These are phyloP conservation scores for Plagodis pulveraria DNA, from an alignment of 2,888 invertebrate species.

Conservation along the genomic window DNA sequence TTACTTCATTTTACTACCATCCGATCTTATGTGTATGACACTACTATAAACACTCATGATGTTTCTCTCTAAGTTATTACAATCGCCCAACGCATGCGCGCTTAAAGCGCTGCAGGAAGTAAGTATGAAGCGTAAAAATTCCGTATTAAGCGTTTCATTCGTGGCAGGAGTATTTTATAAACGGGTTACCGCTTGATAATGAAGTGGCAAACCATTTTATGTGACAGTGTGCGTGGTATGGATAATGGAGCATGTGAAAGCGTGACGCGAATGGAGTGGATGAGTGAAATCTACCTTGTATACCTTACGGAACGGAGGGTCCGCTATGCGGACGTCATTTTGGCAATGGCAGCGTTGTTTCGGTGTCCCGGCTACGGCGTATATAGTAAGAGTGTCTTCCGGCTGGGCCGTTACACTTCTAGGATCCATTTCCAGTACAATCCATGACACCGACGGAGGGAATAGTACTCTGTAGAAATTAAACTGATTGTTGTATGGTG, in stretches of 20 bases:
- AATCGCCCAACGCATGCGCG: too few species aligned
- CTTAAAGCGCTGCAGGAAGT: too few species aligned
- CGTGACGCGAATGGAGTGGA: slow-evolving; percentile 29
- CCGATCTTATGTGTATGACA: too few species aligned
- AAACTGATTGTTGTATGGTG: not conserved
- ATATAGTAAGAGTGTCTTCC: slow-evolving; percentile 93
- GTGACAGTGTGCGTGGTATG: slow-evolving; percentile 12
- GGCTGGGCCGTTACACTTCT: slow-evolving; percentile 96
- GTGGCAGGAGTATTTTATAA: not conserved
- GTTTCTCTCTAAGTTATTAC: too few species aligned
- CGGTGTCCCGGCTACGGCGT: slow-evolving; percentile 71
- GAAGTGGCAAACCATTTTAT: slow-evolving; percentile 8
- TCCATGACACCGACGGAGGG: slow-evolving; percentile 94
- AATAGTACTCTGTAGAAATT: slow-evolving; percentile 89
- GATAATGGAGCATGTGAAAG: slow-evolving; percentile 24
- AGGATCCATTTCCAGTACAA: slow-evolving; percentile 96
- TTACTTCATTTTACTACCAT: too few species aligned
- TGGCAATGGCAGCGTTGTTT: slow-evolving; percentile 67
- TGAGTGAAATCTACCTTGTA: slow-evolving; percentile 66
- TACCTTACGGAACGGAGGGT: slow-evolving; percentile 78
- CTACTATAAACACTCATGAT: too few species aligned
- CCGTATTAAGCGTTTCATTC: too few species aligned
- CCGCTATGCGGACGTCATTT: slow-evolving; percentile 53
- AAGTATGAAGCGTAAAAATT: too few species aligned
- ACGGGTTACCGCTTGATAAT: slow-evolving; percentile 9